Evolutionary conservation across 2,113 vertebrate genomes (phyloP).

Genomic region (Alethe castanea): DNA sequence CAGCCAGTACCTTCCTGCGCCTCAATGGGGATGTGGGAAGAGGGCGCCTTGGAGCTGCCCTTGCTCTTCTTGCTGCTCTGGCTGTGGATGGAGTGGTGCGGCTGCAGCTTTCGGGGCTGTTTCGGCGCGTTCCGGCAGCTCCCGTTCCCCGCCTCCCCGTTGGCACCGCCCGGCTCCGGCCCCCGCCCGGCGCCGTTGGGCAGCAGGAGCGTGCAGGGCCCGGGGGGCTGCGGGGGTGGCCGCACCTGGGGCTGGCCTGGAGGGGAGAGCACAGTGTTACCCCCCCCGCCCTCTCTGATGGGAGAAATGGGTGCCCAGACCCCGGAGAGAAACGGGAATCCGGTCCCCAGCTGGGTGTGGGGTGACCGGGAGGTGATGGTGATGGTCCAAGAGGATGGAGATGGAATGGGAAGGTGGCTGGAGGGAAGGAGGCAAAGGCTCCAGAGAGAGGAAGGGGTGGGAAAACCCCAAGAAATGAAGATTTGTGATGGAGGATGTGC

Average conservation of each 20-base stretch:
- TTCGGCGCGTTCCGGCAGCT: constrained; percentile 67
- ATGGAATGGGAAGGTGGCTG: not conserved
- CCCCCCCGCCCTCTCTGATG: rapidly evolving
- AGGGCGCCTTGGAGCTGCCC: constrained; percentile 85
- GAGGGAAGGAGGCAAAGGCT: not conserved
- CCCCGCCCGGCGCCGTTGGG: constrained; percentile 74
- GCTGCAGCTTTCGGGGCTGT: constrained; percentile 82
- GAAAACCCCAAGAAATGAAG: not conserved
- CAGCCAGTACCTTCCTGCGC: constrained; percentile 82
- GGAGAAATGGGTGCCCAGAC: rapidly evolving
- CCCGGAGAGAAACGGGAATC: rapidly evolving
- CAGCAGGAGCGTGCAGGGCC: constrained; percentile 63
- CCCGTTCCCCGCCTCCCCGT: constrained; percentile 64
- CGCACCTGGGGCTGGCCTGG: constrained; percentile 73
- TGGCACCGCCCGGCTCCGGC: constrained; percentile 49
- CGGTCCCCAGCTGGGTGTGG: rapidly evolving
- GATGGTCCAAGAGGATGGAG: not conserved
- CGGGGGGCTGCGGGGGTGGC: not conserved
- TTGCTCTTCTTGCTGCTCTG: constrained; percentile 93
- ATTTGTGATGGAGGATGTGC: rapidly evolving
- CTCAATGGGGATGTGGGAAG: constrained; percentile 90
- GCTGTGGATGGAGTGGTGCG: constrained; percentile 89
- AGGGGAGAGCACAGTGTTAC: not conserved
- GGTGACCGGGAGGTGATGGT: not conserved
- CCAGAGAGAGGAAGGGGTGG: not conserved